Evolutionary conservation across 2,113 vertebrate genomes (phyloP).

Genomic region (Xiphorhynchus elegans): DNA sequence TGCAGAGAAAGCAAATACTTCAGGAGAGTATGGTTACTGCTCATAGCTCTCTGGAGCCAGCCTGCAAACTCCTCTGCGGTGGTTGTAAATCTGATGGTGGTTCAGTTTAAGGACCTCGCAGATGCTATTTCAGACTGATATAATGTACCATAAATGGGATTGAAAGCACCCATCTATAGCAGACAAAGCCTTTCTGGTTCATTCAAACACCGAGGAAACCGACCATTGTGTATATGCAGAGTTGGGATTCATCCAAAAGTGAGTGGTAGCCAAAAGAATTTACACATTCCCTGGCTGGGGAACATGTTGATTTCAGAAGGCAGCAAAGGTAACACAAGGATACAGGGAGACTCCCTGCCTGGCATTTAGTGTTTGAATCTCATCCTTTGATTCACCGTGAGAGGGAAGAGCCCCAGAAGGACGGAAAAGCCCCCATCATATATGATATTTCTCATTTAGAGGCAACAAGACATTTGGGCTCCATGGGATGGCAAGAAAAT

Average conservation of each 20-base stretch:
- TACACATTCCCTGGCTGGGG: background rate
- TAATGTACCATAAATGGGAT: slow-evolving; percentile 49
- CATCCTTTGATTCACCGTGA: background rate
- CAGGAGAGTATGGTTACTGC: slow-evolving; percentile 36
- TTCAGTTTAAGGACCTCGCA: slow-evolving; percentile 25
- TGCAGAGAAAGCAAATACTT: slow-evolving; percentile 62
- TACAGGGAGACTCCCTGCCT: slow-evolving; percentile 28
- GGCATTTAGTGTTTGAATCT: background rate
- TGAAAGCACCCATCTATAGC: slow-evolving; percentile 40
- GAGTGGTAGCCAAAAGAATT: slow-evolving; percentile 43
- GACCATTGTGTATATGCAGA: background rate
- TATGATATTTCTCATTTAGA: background rate
- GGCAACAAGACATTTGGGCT: background rate
- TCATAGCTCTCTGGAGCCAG: slow-evolving; percentile 51
- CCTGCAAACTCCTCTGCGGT: slow-evolving; percentile 37
- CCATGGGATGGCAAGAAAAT: background rate
- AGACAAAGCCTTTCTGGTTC: slow-evolving; percentile 43
- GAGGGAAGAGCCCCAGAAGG: background rate
- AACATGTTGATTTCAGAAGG: slow-evolving; percentile 41
- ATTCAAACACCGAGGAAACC: slow-evolving; percentile 8
- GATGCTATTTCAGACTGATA: slow-evolving; percentile 41
- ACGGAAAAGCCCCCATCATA: background rate
- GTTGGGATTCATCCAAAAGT: slow-evolving; percentile 50
- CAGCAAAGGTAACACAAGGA: slow-evolving; percentile 37
- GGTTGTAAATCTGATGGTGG: slow-evolving; percentile 55